Percentiles rank a stretch among this genome's conserved stretches.
These are phyloP conservation scores for Tetramorium bicarinatum DNA, from an alignment of 2,888 invertebrate species.

Conservation along the genomic window DNA sequence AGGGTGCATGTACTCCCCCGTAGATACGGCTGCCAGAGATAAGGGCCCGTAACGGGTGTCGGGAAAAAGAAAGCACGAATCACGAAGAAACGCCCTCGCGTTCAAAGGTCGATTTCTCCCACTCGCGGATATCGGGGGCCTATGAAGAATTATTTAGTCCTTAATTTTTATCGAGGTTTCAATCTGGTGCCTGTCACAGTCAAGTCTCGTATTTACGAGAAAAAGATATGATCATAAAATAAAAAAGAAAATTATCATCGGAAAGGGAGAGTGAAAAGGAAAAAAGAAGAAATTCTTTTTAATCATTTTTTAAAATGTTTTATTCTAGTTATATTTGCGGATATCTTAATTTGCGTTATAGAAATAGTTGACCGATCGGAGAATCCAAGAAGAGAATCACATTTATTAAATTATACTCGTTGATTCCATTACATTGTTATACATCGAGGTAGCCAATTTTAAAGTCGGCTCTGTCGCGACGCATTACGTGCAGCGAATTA, in stretches of 20 bases:
- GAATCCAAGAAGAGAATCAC: background rate
- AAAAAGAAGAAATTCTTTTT: background rate
- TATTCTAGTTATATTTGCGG: too few relatives aligned
- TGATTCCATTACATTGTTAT: background rate
- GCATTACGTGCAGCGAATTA: conserved; percentile 65
- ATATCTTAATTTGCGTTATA: background rate
- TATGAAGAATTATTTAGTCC: conserved; percentile 12
- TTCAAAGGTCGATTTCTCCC: conserved; percentile 15
- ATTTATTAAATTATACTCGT: background rate
- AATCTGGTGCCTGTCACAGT: background rate
- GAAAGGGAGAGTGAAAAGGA: background rate
- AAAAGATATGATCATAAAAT: background rate
- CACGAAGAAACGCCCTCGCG: conserved; percentile 40
- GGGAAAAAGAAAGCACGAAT: conserved; percentile 58
- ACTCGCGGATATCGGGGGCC: background rate
- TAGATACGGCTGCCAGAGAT: conserved; percentile 68
- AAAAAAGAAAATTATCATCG: background rate
- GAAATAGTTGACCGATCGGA: too few relatives aligned
- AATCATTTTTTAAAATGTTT: background rate
- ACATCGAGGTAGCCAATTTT: background rate
- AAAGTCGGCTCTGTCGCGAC: background rate
- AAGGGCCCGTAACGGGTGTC: conserved; percentile 62
- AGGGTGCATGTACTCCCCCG: conserved; percentile 72
- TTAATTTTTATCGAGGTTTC: conserved; percentile 6
- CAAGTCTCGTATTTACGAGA: conserved; percentile 11